Percentiles rank a stretch among this genome's conserved stretches.
phyloP scores from a whole-genome alignment of 2,888 invertebrate genomes.

The Lypha dubia region DNA sequence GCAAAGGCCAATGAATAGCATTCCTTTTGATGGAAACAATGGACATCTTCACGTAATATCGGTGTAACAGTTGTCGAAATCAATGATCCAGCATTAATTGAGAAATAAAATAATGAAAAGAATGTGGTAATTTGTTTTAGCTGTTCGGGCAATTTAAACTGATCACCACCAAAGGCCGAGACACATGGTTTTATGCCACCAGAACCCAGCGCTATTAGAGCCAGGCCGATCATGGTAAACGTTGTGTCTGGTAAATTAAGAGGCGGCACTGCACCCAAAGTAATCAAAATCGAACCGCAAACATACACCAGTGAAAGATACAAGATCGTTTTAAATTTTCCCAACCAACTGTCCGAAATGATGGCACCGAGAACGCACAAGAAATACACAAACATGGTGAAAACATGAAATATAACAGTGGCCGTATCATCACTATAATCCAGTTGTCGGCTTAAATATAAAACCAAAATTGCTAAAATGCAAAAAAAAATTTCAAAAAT shows the following conservation, averaged over 20 bases:
- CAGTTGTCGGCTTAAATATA: conserved; percentile 88
- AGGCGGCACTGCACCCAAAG: conserved; percentile 85
- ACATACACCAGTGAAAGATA: conserved; percentile 90
- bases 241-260: conserved; percentile 84
- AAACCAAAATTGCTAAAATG: conserved; percentile 88
- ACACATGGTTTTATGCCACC: conserved; percentile 94
- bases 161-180: conserved; percentile 92
- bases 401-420: conserved; percentile 90
- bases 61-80: conserved; percentile 90
- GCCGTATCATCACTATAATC: conserved; percentile 86
- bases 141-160: conserved; percentile 87
- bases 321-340: conserved; percentile 90
- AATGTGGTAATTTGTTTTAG: conserved; percentile 87
- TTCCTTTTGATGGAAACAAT: conserved; percentile 87
- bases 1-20: conserved; percentile 91
- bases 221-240: conserved; percentile 87
- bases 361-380: conserved; percentile 91
- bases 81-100: conserved; percentile 87
- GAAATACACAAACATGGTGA: conserved; percentile 89
- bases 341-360: conserved; percentile 90
- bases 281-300: conserved; percentile 87
- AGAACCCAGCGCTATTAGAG: conserved; percentile 89
- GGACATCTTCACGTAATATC: conserved; percentile 87
- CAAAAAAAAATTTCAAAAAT: neutral
- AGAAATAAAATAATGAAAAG: conserved; percentile 91